These are phyloP conservation scores for Drosophila affinis DNA, from an alignment of 2,888 invertebrate genomes.

Conservation along the genomic window DNA sequence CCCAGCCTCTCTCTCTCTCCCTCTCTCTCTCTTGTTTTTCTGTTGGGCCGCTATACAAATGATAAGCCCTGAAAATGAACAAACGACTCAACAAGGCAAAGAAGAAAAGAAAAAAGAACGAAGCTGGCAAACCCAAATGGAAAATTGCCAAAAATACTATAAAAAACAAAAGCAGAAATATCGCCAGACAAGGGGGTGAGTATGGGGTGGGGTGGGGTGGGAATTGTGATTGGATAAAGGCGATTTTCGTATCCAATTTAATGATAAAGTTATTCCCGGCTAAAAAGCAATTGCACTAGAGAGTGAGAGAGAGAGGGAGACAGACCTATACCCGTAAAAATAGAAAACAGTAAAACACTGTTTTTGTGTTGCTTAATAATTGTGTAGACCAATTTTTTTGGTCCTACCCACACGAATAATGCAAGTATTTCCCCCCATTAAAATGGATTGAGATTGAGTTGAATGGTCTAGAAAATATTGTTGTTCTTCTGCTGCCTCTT, in stretches of 20 bases:
- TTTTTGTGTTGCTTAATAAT: background rate
- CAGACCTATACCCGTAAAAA: no score
- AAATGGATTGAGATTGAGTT: slow-evolving; percentile 19
- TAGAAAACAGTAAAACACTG: background rate
- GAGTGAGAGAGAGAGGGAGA: background rate
- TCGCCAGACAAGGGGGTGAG: background rate
- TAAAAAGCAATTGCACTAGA: background rate
- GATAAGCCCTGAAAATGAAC: slow-evolving; percentile 34
- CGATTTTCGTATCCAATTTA: slow-evolving; percentile 26
- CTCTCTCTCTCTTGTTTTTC: background rate
- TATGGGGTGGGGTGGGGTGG: background rate
- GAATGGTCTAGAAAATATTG: slow-evolving; percentile 22
- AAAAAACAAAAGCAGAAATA: slow-evolving; percentile 2
- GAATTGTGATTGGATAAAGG: background rate
- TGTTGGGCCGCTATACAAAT: slow-evolving; percentile 3
- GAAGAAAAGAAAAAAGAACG: background rate
- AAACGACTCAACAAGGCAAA: background rate
- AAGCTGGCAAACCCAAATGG: slow-evolving; percentile 20
- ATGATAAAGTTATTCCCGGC: slow-evolving; percentile 20
- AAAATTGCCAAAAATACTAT: slow-evolving; percentile 18
- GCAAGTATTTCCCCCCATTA: background rate
- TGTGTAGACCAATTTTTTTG: background rate
- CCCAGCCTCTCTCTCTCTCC: background rate
- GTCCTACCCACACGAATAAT: background rate
- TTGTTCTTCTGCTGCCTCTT: background rate